These are phyloP conservation scores for Borostomias antarcticus DNA, from an alignment of 2,797 vertebrate species.

Conservation along the genomic window DNA sequence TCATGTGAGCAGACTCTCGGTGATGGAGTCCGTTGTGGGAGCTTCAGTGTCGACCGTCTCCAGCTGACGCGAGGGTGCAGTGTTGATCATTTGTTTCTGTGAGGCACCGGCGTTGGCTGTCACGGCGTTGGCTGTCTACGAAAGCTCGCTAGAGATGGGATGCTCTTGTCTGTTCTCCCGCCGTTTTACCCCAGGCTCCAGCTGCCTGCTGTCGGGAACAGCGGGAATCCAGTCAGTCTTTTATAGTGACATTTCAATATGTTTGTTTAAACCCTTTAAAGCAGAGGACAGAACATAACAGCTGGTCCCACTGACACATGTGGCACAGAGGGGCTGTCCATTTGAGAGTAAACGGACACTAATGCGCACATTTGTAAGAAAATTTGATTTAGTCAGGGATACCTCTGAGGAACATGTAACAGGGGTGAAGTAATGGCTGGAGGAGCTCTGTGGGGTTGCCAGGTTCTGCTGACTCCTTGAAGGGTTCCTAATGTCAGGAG, in stretches of 20 bases:
- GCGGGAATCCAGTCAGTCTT: no score
- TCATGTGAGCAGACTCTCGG: slow-evolving; percentile 23
- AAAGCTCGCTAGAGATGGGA: no score
- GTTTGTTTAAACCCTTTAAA: no score
- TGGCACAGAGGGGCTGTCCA: background rate
- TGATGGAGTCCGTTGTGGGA: background rate
- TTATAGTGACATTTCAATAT: no score
- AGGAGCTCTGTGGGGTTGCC: slow-evolving; percentile 16
- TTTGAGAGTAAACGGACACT: slow-evolving; percentile 21
- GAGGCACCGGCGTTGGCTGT: no score
- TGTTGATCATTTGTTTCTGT: background rate
- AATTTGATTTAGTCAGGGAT: slow-evolving; percentile 27
- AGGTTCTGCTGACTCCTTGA: slow-evolving; percentile 12
- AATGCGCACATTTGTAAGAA: slow-evolving; percentile 16
- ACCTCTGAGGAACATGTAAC: slow-evolving; percentile 28
- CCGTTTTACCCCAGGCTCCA: no score
- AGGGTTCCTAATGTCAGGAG: slow-evolving; percentile 35
- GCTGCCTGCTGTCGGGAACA: no score
- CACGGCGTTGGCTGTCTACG: no score
- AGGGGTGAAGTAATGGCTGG: slow-evolving; percentile 53
- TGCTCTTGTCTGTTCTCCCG: no score
- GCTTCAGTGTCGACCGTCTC: background rate
- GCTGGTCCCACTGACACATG: background rate
- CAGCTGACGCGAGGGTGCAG: background rate
- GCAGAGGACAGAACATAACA: no score